Conservation (phyloP, 2,797 vertebrate species). For the Sorex maritimensis region DNA sequence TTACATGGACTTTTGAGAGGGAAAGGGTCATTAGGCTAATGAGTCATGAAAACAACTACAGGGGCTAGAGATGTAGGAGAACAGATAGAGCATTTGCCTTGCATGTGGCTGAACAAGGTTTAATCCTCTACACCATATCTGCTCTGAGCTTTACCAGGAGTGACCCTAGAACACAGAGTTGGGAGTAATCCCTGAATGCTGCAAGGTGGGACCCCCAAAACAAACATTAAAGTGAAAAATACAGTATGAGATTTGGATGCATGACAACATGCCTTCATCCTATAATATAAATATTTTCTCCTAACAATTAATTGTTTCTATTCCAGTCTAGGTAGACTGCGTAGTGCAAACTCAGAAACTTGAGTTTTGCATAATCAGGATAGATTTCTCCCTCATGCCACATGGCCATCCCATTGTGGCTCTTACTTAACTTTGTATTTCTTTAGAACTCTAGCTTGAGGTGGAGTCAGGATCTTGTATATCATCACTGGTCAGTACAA, state of each 20-base stretch:
- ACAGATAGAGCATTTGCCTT: too few relatives aligned
- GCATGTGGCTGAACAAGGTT: too few relatives aligned
- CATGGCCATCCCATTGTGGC: background rate
- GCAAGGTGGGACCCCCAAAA: too few relatives aligned
- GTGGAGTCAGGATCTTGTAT: background rate
- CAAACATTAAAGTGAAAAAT: too few relatives aligned
- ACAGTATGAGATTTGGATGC: background rate
- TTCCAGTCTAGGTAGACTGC: background rate
- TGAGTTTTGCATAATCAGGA: too few relatives aligned
- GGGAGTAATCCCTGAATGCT: too few relatives aligned
- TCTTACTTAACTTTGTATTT: background rate
- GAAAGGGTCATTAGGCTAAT: background rate
- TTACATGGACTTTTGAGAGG: background rate
- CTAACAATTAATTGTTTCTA: background rate
- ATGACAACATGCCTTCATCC: background rate
- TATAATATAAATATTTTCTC: background rate
- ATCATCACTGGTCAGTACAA: background rate
- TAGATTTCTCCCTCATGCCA: background rate
- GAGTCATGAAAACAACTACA: constrained; percentile 2
- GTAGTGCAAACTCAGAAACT: background rate
- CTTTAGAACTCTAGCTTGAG: background rate
- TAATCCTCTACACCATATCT: too few relatives aligned
- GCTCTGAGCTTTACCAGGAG: too few relatives aligned
- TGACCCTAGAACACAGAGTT: too few relatives aligned
- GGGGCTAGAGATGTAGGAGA: background rate